Evolutionary conservation across 2,888 invertebrate species (phyloP), one percentile per base, ranked within the genome.

Genomic region (Callosobruchus maculatus): DNA sequence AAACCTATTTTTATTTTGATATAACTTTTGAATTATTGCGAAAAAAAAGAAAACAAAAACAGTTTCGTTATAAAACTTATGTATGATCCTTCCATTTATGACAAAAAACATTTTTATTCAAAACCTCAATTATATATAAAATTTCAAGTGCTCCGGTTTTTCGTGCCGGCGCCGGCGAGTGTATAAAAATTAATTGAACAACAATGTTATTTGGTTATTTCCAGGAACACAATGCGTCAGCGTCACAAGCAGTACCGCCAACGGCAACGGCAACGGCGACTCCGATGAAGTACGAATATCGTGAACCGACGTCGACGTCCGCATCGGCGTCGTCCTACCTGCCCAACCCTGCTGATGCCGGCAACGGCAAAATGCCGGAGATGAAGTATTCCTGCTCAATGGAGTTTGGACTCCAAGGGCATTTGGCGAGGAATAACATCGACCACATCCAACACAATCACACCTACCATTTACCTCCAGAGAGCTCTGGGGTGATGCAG

Each of bases 391-490:
- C 92, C 74, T 92, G 92, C 84, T 91, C 92, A 72, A 87, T 92
- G 75, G 93, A 94, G 82, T 93, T 93, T 77, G 85, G 85, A 70
- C 88, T 90, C 69, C 89, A 90, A 30, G 75, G 72, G 73, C 89
- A 72, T 76, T 85, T 70, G 82, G 88, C 71, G 0, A 79, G 90
- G 77, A 88, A 90, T 67, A 86, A 89, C 77, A 90, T 75, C 5
- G 94, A 89, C 74, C 90, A 92, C 76, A 91, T 95, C 70, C 91
- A 94, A 5, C 95, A 96, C 88, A 97, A 97, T 88, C 96, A 97
- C 86, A 95, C 95, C 0, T 97, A 96, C 88, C 93, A 94, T 81
- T 89, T 96, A 79, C 94, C 94, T 0, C 90, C 90, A 1, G 93
- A 93, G 81, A 91, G 90, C 80, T 89, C 90, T 31, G 91, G 91